Conservation (phyloP, 2,113 vertebrate species). For the Ciconia maguari region DNA sequence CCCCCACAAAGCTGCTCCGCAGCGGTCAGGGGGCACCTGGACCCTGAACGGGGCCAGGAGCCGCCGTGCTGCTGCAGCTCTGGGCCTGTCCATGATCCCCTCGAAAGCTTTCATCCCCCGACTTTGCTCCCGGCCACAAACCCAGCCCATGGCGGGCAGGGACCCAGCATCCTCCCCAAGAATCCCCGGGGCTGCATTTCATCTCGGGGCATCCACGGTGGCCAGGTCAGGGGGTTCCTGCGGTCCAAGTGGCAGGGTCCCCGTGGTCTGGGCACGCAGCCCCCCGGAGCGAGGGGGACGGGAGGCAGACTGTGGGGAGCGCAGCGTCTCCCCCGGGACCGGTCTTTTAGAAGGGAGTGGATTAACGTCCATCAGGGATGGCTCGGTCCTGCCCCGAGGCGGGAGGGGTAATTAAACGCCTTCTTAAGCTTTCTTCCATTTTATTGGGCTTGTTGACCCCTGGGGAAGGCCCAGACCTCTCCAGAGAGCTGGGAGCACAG, state of each 20-base stretch:
- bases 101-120: fast-evolving
- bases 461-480: neutral
- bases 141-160: neutral
- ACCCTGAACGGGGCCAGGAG: neutral
- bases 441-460: neutral
- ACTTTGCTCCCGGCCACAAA: neutral
- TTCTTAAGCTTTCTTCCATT: neutral
- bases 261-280: fast-evolving
- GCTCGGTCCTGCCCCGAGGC: neutral
- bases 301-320: fast-evolving
- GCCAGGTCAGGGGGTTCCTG: fast-evolving
- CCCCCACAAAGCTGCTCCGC: fast-evolving
- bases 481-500: neutral
- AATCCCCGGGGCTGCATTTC: neutral
- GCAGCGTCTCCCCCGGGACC: neutral
- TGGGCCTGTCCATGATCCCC: neutral
- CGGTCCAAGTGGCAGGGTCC: fast-evolving
- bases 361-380: neutral
- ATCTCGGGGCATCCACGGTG: fast-evolving
- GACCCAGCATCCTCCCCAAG: neutral
- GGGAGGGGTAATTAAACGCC: neutral
- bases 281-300: fast-evolving
- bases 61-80: fast-evolving
- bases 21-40: neutral
- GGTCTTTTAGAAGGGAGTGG: neutral